Percentiles rank a stretch among this genome's conserved stretches.
Evolutionary conservation across 2,113 vertebrate species (phyloP).

Genomic region (Ellobius talpinus): DNA sequence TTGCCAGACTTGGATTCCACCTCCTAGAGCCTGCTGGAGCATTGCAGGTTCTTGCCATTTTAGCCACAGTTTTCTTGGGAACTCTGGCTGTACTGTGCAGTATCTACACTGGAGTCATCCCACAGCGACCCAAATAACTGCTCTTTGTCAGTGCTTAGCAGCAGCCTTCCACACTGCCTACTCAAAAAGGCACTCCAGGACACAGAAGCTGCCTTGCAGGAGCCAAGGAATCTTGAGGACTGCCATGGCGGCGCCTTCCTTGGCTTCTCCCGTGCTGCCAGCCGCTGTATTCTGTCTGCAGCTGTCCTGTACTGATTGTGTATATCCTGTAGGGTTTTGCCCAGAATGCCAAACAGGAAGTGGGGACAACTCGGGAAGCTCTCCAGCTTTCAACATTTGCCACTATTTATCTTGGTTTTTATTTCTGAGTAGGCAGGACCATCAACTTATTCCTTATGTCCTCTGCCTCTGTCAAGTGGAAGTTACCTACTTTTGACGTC

Average conservation of each 20-base stretch:
- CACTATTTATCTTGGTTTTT: neutral
- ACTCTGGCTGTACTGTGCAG: conserved; percentile 24
- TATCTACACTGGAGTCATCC: neutral
- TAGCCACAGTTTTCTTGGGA: neutral
- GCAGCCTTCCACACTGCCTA: neutral
- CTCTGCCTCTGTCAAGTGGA: neutral
- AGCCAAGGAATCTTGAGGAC: neutral
- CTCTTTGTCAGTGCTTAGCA: neutral
- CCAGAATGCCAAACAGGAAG: neutral
- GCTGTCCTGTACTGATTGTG: neutral
- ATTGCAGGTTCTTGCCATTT: neutral
- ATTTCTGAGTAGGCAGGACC: neutral
- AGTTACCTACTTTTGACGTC: neutral
- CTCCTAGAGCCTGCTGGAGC: neutral
- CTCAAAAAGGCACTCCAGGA: neutral
- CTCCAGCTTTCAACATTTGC: neutral
- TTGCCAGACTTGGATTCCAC: neutral
- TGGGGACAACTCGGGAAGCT: neutral
- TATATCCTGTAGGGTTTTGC: neutral
- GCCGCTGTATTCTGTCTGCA: neutral
- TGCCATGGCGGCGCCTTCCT: neutral
- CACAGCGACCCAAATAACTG: neutral
- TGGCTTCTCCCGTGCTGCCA: neutral
- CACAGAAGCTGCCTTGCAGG: neutral
- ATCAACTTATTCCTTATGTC: neutral